Conservation (phyloP, 2,888 invertebrate species). For the Tetragnatha montana region DNA sequence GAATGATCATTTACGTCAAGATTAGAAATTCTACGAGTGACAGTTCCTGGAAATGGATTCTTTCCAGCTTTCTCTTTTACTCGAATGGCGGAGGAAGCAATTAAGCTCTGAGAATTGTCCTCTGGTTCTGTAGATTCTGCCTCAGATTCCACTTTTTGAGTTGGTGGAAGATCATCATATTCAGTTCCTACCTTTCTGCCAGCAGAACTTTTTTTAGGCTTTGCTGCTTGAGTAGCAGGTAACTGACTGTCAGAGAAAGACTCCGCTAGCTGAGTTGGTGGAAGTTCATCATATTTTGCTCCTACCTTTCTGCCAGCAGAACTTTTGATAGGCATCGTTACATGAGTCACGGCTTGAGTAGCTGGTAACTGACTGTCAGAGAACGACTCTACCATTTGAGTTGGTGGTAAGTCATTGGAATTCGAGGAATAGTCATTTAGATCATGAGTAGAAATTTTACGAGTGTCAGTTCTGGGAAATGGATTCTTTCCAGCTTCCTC, state of each 20-base stretch:
- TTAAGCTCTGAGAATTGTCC: not conserved
- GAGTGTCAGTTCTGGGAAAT: not conserved
- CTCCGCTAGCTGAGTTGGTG: not conserved
- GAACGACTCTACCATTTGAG: not conserved
- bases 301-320: no score
- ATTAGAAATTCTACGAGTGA: not conserved
- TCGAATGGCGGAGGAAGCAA: not conserved
- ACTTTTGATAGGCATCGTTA: not conserved
- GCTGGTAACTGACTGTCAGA: not conserved
- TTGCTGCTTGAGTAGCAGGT: not conserved
- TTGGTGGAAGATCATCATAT: not conserved
- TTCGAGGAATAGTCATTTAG: not conserved
- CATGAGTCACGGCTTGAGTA: no score
- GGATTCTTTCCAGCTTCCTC: not conserved
- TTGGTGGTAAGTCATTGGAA: not conserved
- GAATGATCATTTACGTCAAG: no score
- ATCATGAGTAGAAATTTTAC: not conserved
- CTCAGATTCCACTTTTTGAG: not conserved
- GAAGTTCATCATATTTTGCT: no score
- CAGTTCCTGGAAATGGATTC: not conserved
- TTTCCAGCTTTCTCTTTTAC: not conserved
- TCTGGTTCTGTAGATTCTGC: not conserved
- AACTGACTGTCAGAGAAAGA: not conserved
- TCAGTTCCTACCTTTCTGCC: no score
- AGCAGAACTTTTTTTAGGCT: no score